Evolutionary conservation across 2,797 vertebrate genomes (phyloP), one percentile per base, ranked within the genome.

Genomic region (Thunnus albacares): DNA sequence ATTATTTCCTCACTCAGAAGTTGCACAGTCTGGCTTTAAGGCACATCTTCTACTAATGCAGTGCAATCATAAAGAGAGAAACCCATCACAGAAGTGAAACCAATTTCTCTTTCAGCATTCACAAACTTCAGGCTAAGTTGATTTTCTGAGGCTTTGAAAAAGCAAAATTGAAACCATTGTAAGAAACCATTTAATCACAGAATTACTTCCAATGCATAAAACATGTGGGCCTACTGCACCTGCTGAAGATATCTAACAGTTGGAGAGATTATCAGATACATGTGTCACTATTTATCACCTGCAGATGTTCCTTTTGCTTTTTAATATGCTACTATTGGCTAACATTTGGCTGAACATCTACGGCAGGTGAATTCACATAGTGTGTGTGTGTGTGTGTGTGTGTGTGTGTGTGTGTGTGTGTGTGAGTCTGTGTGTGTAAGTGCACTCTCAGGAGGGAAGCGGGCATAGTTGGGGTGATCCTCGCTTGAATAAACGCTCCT

Each of bases 401-500:
- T 24, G 24, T 24, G 24, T 24, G 24, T 24, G 24, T 24, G 24
- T 24, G 24, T 24, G 24, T 24, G n/a, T n/a, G n/a, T n/a, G n/a
- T n/a, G n/a, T n/a, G n/a, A 35, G 22, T 65, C 56, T 77, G 33
- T 60, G 33, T 45, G 62, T 53, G 1, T 65, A 13, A 26, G 57
- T 38, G 11, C 61, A 74, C 61, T 87, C 77, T 71, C 66, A 61
- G 49, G 24, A 51, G 68, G 18, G 49, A 26, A 66, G 68, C 7
- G 22, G 71, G 68, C 57, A 60, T 51, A 73, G 71, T 51, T 75
- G 61, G 80, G 71, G 52, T 68, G 68, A 76, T 75, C 68, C 80
- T 77, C 33, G 72, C 81, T 69, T 90, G 75, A 85, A 88, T 87
- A 86, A 88, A 84, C 53, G 69, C 59, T 68, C 38, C 75, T 89